phyloP scores from a whole-genome alignment of 2,113 vertebrate species.

The Heloderma charlesbogerti region DNA sequence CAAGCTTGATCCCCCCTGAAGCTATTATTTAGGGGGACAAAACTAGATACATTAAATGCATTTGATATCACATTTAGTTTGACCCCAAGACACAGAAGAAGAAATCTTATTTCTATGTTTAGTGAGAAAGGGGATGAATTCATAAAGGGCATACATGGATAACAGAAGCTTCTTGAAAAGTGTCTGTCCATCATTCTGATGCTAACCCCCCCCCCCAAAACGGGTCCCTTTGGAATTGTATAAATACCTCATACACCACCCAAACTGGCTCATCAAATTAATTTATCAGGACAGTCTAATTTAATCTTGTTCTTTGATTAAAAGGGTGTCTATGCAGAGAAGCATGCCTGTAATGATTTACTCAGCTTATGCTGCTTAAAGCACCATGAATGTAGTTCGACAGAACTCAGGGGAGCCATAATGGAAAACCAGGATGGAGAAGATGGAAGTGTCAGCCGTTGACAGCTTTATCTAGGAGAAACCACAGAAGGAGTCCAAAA shows the following conservation, averaged over 20 bases:
- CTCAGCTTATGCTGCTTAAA: slow-evolving; percentile 60
- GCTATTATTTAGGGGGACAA: background rate
- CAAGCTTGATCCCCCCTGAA: background rate
- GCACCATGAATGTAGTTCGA: slow-evolving; percentile 44
- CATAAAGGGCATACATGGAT: background rate
- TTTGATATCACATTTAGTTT: background rate
- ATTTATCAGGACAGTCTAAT: slow-evolving; percentile 62
- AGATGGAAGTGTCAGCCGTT: slow-evolving; percentile 30
- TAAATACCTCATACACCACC: slow-evolving; percentile 18
- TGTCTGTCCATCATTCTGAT: too few relatives aligned
- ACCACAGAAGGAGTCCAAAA: slow-evolving; percentile 32
- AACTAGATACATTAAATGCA: background rate
- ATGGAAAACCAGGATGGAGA: slow-evolving; percentile 10
- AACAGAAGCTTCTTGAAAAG: slow-evolving; percentile 11
- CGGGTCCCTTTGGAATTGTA: background rate
- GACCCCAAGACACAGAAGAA: background rate
- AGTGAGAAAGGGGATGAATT: background rate
- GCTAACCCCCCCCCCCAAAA: too few relatives aligned
- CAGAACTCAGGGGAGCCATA: slow-evolving; percentile 25
- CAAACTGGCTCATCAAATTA: slow-evolving; percentile 58
- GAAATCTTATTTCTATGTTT: background rate
- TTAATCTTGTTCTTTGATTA: slow-evolving; percentile 59
- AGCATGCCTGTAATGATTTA: slow-evolving; percentile 55
- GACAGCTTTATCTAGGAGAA: slow-evolving; percentile 35
- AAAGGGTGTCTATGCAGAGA: slow-evolving; percentile 35